Evolutionary conservation across 2,888 invertebrate genomes (phyloP).

Genomic region (Drepanosiphum platanoidis): DNA sequence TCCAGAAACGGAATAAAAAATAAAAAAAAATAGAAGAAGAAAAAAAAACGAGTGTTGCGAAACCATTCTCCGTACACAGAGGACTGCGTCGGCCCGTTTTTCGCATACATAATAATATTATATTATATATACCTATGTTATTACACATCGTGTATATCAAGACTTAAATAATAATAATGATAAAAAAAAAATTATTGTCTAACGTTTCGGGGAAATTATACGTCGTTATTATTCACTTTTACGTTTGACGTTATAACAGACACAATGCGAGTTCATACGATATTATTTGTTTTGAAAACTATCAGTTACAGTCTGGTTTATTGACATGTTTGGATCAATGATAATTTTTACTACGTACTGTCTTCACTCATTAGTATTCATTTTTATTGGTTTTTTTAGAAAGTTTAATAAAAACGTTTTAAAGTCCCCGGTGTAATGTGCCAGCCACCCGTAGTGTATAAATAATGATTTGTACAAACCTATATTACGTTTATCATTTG

Average conservation of each 20-base stretch:
- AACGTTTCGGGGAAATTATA: neutral
- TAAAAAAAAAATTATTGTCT: neutral
- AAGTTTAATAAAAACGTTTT: neutral
- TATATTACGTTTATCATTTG: no score
- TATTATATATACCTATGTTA: no score
- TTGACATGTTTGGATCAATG: neutral
- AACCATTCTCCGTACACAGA: neutral
- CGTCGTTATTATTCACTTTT: neutral
- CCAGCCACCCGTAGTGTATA: no score
- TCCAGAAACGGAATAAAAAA: neutral
- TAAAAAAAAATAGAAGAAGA: no score
- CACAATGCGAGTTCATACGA: neutral
- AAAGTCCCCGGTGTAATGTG: neutral
- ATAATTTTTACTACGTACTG: neutral
- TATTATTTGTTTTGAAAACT: neutral
- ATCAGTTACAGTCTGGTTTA: no score
- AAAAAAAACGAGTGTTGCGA: neutral
- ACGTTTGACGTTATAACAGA: neutral
- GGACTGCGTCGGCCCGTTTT: neutral
- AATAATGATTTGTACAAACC: no score
- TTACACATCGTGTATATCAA: neutral
- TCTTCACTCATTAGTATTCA: neutral
- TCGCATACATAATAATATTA: neutral
- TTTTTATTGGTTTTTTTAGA: neutral
- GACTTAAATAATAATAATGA: neutral